These are phyloP conservation scores for Plodia interpunctella DNA, from an alignment of 1,140 invertebrate species.

Conservation along the genomic window DNA sequence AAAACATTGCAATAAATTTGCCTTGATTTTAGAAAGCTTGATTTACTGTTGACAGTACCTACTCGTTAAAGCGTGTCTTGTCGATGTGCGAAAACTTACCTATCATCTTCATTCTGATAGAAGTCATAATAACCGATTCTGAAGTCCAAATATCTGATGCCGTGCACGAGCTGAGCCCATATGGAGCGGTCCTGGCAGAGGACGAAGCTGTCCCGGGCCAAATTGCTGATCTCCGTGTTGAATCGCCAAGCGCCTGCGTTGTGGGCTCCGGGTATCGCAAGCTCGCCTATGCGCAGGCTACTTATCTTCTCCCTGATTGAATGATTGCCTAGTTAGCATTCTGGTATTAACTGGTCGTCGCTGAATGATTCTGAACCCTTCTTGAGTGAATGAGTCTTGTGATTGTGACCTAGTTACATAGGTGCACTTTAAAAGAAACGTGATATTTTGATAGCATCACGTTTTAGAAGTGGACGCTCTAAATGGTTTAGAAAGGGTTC, in stretches of 20 bases:
- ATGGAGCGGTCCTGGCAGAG: constrained; percentile 85
- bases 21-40: too few relatives aligned
- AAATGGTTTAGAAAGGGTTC: too few relatives aligned
- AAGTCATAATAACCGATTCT: constrained; percentile 75
- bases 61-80: too few relatives aligned
- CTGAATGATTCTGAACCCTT: too few relatives aligned
- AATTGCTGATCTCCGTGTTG: constrained; percentile 50
- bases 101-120: constrained; percentile 49
- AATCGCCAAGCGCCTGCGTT: constrained; percentile 71
- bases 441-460: too few relatives aligned
- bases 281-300: constrained; percentile 55
- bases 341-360: background rate
- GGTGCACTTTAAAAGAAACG: too few relatives aligned
- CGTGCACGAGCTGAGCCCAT: constrained; percentile 88
- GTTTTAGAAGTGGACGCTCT: too few relatives aligned
- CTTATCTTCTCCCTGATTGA: constrained; percentile 51
- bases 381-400: too few relatives aligned
- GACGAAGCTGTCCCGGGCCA: constrained; percentile 56
- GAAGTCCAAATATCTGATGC: constrained; percentile 89
- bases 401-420: too few relatives aligned
- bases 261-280: constrained; percentile 63
- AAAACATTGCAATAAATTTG: too few relatives aligned
- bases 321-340: background rate
- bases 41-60: too few relatives aligned
- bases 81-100: constrained; percentile 33